These are phyloP conservation scores for Orchestes rusci DNA, from an alignment of 2,888 invertebrate species.

Conservation along the genomic window DNA sequence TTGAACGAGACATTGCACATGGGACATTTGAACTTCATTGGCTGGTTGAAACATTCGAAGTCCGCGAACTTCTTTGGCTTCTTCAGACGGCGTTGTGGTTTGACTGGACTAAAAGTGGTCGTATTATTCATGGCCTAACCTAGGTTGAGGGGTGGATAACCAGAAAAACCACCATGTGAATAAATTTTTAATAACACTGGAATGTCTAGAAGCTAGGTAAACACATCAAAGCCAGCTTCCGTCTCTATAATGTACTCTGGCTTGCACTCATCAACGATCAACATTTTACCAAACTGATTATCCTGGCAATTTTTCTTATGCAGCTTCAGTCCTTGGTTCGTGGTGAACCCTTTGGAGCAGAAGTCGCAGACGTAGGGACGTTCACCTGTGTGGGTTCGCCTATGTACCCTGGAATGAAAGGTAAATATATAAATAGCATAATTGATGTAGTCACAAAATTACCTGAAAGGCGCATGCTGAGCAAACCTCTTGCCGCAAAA, in stretches of 20 bases:
- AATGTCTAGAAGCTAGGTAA: too few species aligned
- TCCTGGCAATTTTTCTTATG: slow-evolving; percentile 42
- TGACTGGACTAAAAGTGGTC: too few species aligned
- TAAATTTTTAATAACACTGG: too few species aligned
- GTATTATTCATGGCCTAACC: too few species aligned
- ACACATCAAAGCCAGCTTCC: not conserved
- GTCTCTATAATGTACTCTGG: not conserved
- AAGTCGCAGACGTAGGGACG: slow-evolving; percentile 46
- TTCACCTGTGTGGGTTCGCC: slow-evolving; percentile 37
- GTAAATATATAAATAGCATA: not conserved
- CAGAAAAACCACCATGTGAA: too few species aligned
- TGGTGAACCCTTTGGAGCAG: slow-evolving; percentile 52
- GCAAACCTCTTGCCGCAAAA: slow-evolving; percentile 33
- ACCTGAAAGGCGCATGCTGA: slow-evolving; percentile 30
- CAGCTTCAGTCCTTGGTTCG: slow-evolving; percentile 48
- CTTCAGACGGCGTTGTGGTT: too few species aligned
- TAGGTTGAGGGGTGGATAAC: too few species aligned
- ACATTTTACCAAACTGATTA: slow-evolving; percentile 29
- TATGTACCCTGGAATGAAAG: slow-evolving; percentile 33
- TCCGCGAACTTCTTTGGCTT: too few species aligned
- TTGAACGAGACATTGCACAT: too few species aligned
- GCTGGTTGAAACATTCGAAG: too few species aligned
- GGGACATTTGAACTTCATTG: too few species aligned
- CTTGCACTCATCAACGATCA: slow-evolving; percentile 5
- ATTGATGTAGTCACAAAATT: slow-evolving; percentile 10